phyloP scores from a whole-genome alignment of 2,888 invertebrate genomes.

The Mycogona germanica region DNA sequence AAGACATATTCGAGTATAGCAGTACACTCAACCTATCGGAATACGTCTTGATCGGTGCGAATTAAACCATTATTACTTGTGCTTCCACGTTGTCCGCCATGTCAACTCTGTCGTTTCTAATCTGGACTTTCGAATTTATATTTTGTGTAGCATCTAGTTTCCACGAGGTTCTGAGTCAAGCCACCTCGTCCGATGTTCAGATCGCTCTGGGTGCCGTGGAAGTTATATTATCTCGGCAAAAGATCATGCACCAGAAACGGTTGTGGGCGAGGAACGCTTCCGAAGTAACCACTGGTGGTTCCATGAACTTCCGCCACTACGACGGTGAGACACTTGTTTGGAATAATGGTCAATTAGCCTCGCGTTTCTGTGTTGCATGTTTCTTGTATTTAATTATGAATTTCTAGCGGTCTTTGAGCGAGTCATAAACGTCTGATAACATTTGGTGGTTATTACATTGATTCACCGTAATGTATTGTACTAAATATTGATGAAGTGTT shows the following conservation, averaged over 20 bases:
- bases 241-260: neutral
- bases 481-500: too few species aligned
- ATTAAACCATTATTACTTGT: neutral
- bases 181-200: neutral
- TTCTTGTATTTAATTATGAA: too few species aligned
- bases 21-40: neutral
- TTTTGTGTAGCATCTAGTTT: constrained; percentile 2
- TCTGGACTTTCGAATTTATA: neutral
- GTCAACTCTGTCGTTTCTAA: neutral
- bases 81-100: neutral
- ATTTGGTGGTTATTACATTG: neutral
- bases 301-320: neutral
- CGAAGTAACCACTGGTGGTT: neutral
- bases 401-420: too few species aligned
- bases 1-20: constrained; percentile 8
- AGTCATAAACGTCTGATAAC: too few species aligned
- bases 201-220: neutral
- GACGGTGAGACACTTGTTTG: constrained; percentile 1
- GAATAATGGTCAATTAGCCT: too few species aligned
- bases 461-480: too few species aligned
- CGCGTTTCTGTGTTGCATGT: too few species aligned
- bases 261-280: neutral
- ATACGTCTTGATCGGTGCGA: constrained; percentile 7
- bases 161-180: neutral
- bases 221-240: constrained; percentile 9